Conservation (phyloP, 2,888 invertebrate species). For the Pollenia griseotomentosa region DNA sequence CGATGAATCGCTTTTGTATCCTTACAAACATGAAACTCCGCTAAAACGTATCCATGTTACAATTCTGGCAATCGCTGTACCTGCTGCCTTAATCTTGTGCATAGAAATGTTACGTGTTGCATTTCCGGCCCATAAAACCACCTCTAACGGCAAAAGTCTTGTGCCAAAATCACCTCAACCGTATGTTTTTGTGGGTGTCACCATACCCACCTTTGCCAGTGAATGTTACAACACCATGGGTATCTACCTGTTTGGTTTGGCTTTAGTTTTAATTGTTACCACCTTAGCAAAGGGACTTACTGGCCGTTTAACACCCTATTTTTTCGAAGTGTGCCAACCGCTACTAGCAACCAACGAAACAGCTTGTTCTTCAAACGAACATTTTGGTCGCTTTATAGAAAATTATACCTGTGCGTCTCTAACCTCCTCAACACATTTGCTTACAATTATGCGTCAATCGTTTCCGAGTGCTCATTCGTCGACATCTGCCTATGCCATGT, state of each 20-base stretch:
- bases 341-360: conserved; percentile 61
- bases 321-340: conserved; percentile 79
- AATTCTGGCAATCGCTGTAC: conserved; percentile 77
- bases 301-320: conserved; percentile 79
- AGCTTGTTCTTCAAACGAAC: conserved; percentile 56
- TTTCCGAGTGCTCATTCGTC: conserved; percentile 79
- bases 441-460: conserved; percentile 78
- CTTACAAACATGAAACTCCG: conserved; percentile 84
- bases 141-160: not conserved
- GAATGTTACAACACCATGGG: conserved; percentile 80
- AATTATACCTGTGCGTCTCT: conserved; percentile 78
- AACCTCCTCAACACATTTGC: conserved; percentile 76
- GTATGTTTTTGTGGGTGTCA: conserved; percentile 78
- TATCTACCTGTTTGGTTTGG: conserved; percentile 79
- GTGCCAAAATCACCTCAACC: conserved; percentile 74
- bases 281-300: conserved; percentile 74
- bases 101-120: conserved; percentile 80
- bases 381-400: conserved; percentile 73
- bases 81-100: conserved; percentile 77
- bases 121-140: conserved; percentile 66
- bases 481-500: conserved; percentile 78
- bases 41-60: conserved; percentile 79
- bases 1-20: conserved; percentile 95
- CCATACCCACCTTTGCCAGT: conserved; percentile 80
- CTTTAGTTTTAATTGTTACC: conserved; percentile 76